Evolutionary conservation across 2,888 invertebrate genomes (phyloP).

Genomic region (Synanthedon tipuliformis): DNA sequence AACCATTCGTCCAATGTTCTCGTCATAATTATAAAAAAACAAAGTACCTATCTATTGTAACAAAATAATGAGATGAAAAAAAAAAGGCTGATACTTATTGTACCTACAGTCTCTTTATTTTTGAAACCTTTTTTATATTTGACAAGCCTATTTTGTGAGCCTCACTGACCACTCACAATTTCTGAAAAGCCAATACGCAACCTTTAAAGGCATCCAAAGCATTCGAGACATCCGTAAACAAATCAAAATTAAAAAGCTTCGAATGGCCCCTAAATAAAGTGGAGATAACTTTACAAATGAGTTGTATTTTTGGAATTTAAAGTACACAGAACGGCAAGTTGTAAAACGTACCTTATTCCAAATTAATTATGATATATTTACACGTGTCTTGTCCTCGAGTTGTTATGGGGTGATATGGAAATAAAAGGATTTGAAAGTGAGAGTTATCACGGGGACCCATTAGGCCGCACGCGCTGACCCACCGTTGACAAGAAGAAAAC

Average conservation of each 20-base stretch:
- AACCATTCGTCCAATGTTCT: no score
- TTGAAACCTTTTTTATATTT: no score
- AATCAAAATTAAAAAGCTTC: conserved; percentile 36
- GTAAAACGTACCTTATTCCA: conserved; percentile 14
- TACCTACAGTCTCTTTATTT: no score
- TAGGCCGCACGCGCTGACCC: conserved; percentile 65
- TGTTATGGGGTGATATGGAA: conserved; percentile 46
- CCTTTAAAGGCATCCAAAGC: conserved; percentile 18
- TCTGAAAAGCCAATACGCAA: conserved; percentile 18
- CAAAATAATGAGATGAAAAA: no score
- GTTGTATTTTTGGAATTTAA: conserved; percentile 64
- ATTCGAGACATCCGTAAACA: conserved; percentile 25
- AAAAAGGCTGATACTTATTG: no score
- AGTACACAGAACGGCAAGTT: conserved; percentile 17
- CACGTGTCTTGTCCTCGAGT: conserved; percentile 5
- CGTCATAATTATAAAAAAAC: no score
- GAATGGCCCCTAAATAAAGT: conserved; percentile 63
- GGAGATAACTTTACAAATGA: conserved; percentile 68
- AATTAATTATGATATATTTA: conserved; percentile 18
- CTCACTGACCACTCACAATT: no score
- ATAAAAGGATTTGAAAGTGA: conserved; percentile 65
- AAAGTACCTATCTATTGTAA: no score
- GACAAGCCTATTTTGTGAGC: no score
- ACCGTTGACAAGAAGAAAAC: conserved; percentile 31
- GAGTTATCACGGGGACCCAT: conserved; percentile 67